Percentiles rank a stretch among this genome's conserved stretches.
Evolutionary conservation across 2,797 vertebrate species (phyloP).

Genomic region (Ctenopoma kingsleyae): DNA sequence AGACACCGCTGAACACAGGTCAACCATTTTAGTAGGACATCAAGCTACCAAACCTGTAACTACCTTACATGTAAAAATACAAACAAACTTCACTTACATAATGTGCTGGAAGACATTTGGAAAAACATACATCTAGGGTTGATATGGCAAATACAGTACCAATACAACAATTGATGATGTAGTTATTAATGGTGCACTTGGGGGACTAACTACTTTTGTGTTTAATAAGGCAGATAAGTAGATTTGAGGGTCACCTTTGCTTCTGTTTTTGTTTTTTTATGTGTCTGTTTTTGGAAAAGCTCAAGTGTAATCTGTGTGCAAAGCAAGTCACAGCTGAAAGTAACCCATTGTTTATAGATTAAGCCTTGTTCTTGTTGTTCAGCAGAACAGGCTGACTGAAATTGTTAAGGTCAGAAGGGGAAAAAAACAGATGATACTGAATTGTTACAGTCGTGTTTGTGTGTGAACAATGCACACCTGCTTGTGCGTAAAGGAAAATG

Average conservation of each 20-base stretch:
- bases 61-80: background rate
- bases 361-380: slow-evolving; percentile 53
- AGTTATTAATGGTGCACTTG: background rate
- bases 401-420: slow-evolving; percentile 57
- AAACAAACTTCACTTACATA: too few species aligned
- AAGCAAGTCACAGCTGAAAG: slow-evolving; percentile 65
- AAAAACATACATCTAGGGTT: background rate
- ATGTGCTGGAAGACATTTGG: background rate
- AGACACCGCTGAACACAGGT: background rate
- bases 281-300: slow-evolving; percentile 28
- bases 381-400: slow-evolving; percentile 73
- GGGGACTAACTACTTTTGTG: slow-evolving; percentile 4
- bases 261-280: background rate
- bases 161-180: background rate
- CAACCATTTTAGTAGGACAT: background rate
- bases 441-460: slow-evolving; percentile 26
- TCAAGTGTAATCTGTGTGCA: slow-evolving; percentile 56
- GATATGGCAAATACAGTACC: background rate
- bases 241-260: slow-evolving; percentile 32
- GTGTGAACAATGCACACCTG: slow-evolving; percentile 58
- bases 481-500: slow-evolving; percentile 58
- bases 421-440: slow-evolving; percentile 32
- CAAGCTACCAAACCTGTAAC: background rate
- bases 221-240: slow-evolving; percentile 9
- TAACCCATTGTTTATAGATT: slow-evolving; percentile 75